Base-by-base conservation (phyloP, 2,888 invertebrate genomes). In the Tryphoninae sp. region DNA sequence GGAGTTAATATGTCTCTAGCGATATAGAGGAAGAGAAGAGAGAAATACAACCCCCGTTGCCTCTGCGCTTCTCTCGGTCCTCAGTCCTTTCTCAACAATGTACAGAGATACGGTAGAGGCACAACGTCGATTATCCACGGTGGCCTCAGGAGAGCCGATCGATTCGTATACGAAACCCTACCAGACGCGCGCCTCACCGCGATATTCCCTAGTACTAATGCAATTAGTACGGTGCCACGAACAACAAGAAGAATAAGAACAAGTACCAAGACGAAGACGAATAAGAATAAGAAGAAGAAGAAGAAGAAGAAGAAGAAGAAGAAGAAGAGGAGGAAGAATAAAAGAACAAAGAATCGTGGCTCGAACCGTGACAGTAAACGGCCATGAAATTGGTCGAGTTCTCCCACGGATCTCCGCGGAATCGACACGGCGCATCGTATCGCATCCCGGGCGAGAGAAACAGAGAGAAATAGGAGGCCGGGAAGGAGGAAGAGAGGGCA, bases 311-410 rank as follows among this genome's bases (percentile, higher is more conserved):
- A 68, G 45, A 81, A 69, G 81, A 65, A 40, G 65, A 45, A 45
- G 67, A 75, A 13, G 53, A 16, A 68, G 45, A 40, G 19, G 40
- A 51, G 51, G 13, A 45, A 26, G 53, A 33, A 33, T 33, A 80
- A 81, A 69, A 73, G 69, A 77, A 75, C 80, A 82, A 80, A 86
- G 85, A 87, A 84, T 84, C 83, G 85, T 82, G 84, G 82, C 85
- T 82, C 86, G 87, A 80, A 89, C 87, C 90, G 88, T 89, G 87
- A 87, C 89, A 88, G 81, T 83, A 88, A 89, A 87, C 86, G 86
- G 87, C 89, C 90, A 87, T 90, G 89, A 89, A 89, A 90, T 88
- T 87, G 86, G 86, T 81, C 83, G 84, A 84, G 86, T 86, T 88
- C 87, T 89, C 89, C 87, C 88, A 89, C 88, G 88, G 88, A 85